These are phyloP conservation scores for Australoheros facetus DNA, from an alignment of 2,797 vertebrate species.

Conservation along the genomic window DNA sequence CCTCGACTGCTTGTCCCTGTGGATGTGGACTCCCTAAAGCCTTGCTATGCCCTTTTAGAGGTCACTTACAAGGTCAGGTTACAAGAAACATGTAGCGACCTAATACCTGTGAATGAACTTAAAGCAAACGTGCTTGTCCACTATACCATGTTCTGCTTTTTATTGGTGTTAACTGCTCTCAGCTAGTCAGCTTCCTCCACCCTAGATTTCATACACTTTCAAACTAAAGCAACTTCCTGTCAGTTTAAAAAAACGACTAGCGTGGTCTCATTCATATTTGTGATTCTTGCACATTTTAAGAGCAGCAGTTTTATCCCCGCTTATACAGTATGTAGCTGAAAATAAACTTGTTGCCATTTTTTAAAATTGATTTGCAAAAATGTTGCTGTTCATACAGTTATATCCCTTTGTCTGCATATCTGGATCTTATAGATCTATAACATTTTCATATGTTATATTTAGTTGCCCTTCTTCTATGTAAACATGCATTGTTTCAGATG, in stretches of 20 bases:
- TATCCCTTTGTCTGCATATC: neutral
- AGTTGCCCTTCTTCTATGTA: neutral
- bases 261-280: neutral
- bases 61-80: conserved; percentile 91
- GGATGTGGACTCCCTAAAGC: conserved; percentile 93
- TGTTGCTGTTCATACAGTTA: neutral
- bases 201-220: neutral
- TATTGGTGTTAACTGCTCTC: neutral
- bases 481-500: neutral
- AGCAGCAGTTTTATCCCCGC: neutral
- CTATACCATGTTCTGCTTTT: neutral
- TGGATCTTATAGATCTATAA: neutral
- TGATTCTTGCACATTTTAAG: neutral
- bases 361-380: neutral
- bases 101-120: neutral
- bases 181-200: neutral
- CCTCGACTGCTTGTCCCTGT: conserved; percentile 93
- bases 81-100: neutral
- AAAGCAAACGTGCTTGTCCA: neutral
- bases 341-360: neutral
- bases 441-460: neutral
- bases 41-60: conserved; percentile 94
- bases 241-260: neutral
- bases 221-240: neutral
- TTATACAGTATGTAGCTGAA: neutral